phyloP scores from a whole-genome alignment of 2,113 vertebrate species.

The Epinephelus fuscoguttatus region DNA sequence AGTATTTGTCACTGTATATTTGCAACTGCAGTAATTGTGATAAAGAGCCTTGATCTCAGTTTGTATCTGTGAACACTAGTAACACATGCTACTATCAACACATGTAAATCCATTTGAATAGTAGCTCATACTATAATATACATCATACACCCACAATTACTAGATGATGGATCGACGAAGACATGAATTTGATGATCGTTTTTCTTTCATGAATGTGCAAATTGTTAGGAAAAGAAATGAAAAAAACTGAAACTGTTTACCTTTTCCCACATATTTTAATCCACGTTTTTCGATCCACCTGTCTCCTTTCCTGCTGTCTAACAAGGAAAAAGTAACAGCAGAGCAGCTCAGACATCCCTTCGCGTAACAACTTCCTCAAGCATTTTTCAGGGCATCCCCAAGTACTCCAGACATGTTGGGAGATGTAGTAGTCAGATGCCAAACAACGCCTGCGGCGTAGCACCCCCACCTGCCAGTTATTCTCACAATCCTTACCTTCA shows the following conservation, averaged over 20 bases:
- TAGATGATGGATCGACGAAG: neutral
- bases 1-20: constrained; percentile 11
- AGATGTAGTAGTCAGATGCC: neutral
- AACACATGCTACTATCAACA: neutral
- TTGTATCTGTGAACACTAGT: neutral
- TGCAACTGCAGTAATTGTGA: neutral
- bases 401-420: neutral
- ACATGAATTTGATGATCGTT: neutral
- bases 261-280: neutral
- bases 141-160: neutral
- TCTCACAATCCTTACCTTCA: neutral
- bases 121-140: neutral
- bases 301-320: neutral
- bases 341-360: neutral
- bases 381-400: neutral
- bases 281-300: neutral
- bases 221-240: neutral
- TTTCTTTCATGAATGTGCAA: neutral
- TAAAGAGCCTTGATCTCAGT: neutral
- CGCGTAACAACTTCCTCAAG: neutral
- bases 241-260: neutral
- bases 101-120: neutral
- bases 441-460: no score
- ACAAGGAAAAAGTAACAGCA: neutral
- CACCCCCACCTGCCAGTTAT: neutral